A percentile compares a stretch with the other conserved stretches of the same genome.
Conservation (phyloP, 2,797 vertebrate species). For the Typhlichthys subterraneus region DNA sequence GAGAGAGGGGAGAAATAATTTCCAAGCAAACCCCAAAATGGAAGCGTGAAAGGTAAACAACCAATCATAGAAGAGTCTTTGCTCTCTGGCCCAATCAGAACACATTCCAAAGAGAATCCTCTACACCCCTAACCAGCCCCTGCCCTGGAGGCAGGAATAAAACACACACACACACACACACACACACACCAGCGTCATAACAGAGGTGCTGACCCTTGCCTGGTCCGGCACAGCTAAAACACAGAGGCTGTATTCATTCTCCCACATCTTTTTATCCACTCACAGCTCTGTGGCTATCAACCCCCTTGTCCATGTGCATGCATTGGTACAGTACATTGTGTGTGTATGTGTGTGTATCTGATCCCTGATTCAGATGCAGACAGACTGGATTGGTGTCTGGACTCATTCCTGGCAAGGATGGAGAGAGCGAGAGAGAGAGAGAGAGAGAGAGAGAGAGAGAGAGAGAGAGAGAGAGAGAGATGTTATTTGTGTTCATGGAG, state of each 20-base stretch:
- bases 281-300: background rate
- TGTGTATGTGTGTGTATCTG: constrained; percentile 3
- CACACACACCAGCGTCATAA: constrained; percentile 40
- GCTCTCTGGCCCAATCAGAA: constrained; percentile 61
- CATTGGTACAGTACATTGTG: background rate
- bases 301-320: constrained; percentile 12
- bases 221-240: constrained; percentile 34
- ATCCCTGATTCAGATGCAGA: constrained; percentile 28
- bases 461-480: background rate
- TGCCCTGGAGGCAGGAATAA: constrained; percentile 39
- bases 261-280: constrained; percentile 9
- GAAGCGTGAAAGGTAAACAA: constrained; percentile 57
- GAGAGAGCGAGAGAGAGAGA: background rate
- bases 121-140: constrained; percentile 45
- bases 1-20: constrained; percentile 45
- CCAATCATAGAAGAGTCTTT: constrained; percentile 55
- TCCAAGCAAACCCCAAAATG: constrained; percentile 55
- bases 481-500: constrained; percentile 17
- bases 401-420: constrained; percentile 43
- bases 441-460: background rate
- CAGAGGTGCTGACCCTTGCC: constrained; percentile 38
- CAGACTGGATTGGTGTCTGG: constrained; percentile 46
- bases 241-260: constrained; percentile 51
- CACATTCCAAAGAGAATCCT: constrained; percentile 61
- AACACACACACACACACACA: constrained; percentile 10